Percentiles rank a stretch among this genome's conserved stretches.
These are phyloP conservation scores for Aphis gossypii DNA, from an alignment of 1,140 invertebrate species.

Conservation along the genomic window DNA sequence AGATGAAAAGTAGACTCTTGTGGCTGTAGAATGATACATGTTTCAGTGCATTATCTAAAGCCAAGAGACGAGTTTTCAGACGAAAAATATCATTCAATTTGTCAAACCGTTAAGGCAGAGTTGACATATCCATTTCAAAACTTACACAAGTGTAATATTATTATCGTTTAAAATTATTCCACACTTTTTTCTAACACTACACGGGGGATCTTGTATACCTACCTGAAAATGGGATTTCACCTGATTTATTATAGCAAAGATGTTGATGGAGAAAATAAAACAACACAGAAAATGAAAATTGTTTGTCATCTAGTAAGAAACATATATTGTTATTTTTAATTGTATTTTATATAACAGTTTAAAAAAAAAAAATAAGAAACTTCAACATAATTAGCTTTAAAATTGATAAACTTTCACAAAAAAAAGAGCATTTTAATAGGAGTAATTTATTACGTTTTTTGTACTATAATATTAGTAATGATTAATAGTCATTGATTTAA, in stretches of 20 bases:
- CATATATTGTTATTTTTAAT: neutral
- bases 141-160: slow-evolving; percentile 29
- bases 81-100: slow-evolving; percentile 53
- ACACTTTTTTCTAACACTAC: neutral
- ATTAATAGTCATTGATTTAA: neutral
- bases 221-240: slow-evolving; percentile 22
- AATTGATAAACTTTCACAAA: neutral
- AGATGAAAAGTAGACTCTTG: slow-evolving; percentile 41
- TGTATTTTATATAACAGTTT: neutral
- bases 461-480: neutral
- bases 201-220: too few species aligned
- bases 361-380: neutral
- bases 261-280: slow-evolving; percentile 19
- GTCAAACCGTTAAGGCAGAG: slow-evolving; percentile 42
- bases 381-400: neutral
- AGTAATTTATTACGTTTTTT: neutral
- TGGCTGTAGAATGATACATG: slow-evolving; percentile 24
- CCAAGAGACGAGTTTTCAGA: neutral
- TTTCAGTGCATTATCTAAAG: slow-evolving; percentile 51
- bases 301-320: neutral
- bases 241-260: slow-evolving; percentile 42
- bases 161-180: slow-evolving; percentile 54
- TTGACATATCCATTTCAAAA: slow-evolving; percentile 56
- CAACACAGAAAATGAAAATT: neutral
- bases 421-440: neutral